Evolutionary conservation across 2,888 invertebrate species (phyloP), one percentile per base, ranked within the genome.

Genomic region (Drosophila algonquin): DNA sequence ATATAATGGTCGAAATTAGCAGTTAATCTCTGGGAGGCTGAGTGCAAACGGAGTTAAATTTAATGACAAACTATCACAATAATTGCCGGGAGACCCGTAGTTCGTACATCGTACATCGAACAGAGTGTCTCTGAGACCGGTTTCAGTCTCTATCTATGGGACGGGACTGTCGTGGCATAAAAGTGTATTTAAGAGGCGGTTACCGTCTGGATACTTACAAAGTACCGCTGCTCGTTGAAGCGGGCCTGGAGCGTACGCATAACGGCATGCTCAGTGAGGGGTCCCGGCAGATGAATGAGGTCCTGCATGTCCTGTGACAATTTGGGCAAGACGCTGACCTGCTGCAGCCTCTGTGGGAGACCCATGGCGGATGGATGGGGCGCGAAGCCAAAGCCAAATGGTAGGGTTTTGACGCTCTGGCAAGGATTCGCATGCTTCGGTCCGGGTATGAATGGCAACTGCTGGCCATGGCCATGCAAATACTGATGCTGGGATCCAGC

Each of bases 241-340:
- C 98, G 94, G 10, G 97, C 96, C 91, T 98, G 97, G 77, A 98
- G 94, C 89, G 97, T 97, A 91, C 97, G 95, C 93, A 98, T 96
- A 55, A 98, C 96, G 67, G 98, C 97, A 92, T 98, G 98, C 93
- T 98, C 98, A 44, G 98, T 98, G 87, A 98, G 95, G 59, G 98
- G 98, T 44, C 97, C 98, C 53, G 96, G 95, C 89, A 98, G 93
- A 93, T 98, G 98, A 91, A 98, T 98, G 87, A 98, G 95, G 93
- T 98, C 98, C 90, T 97, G 96, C 91, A 97, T 94, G 92, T 96
- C 91, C 63, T 84, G 80, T 30, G 90, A 86, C 52, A 87, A 81
- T 50, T 90, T 91, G 46, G 81, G 70, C 73, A 69, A 16, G n/a
- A 73, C 70, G 52, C 63, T 73, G 45, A 30, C 32, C 56, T 71